Evolutionary conservation across 2,888 invertebrate genomes (phyloP), one percentile per base, ranked within the genome.

Genomic region (Steinernema hermaphroditum): DNA sequence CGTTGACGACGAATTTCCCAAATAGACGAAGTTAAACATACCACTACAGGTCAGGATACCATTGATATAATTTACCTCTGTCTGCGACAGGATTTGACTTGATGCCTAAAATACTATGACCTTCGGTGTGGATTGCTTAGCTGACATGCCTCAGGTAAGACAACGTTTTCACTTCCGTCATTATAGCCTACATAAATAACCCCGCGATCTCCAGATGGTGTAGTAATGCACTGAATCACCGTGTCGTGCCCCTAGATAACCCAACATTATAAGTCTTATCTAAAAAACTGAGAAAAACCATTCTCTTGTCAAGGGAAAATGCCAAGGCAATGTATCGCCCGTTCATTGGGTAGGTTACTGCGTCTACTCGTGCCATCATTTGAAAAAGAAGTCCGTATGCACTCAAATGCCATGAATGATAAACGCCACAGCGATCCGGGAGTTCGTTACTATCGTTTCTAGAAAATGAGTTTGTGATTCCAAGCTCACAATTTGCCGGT

Each of bases 211-310:
- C 62, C 62, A 27, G 22, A 27, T 16, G 62, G 62, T 4, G 14
- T 29, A 1, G 27, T 32, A 2, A 34, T n/a, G 34, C 62, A 62
- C 16, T 29, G 16, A 16, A 62, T 62, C 4, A 62, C 62, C 2
- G 62, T 62, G 32, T 62, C 62, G 32, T 62, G 29, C 16, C 62
- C 62, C 62, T 62, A n/a, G 24, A 27, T 22, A 62, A 62, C 24
- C n/a, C n/a, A 37, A 37, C 12, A 12, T 37, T 37, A 12, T 37
- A 37, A 8, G 37, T 37, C 12, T 37, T 37, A 12, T 37, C 6
- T 37, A 37, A 37, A 8, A 12, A n/a, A n/a, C n/a, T 24, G 14
- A 49, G 49, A n/a, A 14, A 1, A 6, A 62, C 62, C 62, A 62
- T 62, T 34, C 19, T 29, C 32, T 34, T 62, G n/a, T 62, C 62